Percentiles rank a stretch among this genome's conserved stretches.
Conservation (phyloP, 2,888 invertebrate species). For the Pegoplata infirma region DNA sequence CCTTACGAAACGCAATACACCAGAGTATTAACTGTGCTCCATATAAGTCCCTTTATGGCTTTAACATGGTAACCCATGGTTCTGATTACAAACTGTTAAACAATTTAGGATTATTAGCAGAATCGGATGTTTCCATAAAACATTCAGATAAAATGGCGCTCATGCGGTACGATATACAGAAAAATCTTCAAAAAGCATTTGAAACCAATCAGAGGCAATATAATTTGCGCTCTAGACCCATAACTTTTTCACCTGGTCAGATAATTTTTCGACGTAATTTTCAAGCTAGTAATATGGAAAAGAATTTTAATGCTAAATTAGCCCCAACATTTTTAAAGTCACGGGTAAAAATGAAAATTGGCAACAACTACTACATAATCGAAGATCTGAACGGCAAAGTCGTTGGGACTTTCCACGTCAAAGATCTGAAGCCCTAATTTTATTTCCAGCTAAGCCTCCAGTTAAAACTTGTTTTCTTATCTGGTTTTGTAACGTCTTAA, state of each 20-base stretch:
- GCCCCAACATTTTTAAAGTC: background rate
- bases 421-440: background rate
- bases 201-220: background rate
- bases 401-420: conserved; percentile 1
- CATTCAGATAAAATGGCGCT: background rate
- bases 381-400: conserved; percentile 6
- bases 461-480: too few relatives aligned
- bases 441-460: too few relatives aligned
- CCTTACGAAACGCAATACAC: background rate
- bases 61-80: background rate
- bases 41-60: background rate
- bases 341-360: background rate
- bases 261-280: background rate
- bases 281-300: background rate
- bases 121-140: background rate
- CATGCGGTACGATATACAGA: background rate
- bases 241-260: too few relatives aligned
- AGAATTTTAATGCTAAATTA: background rate
- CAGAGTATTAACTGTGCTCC: background rate
- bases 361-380: background rate
- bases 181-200: background rate
- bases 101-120: background rate
- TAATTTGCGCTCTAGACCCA: background rate
- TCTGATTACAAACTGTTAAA: background rate
- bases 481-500: background rate